Conservation (phyloP, 2,113 vertebrate species). For the Hyaena hyaena region DNA sequence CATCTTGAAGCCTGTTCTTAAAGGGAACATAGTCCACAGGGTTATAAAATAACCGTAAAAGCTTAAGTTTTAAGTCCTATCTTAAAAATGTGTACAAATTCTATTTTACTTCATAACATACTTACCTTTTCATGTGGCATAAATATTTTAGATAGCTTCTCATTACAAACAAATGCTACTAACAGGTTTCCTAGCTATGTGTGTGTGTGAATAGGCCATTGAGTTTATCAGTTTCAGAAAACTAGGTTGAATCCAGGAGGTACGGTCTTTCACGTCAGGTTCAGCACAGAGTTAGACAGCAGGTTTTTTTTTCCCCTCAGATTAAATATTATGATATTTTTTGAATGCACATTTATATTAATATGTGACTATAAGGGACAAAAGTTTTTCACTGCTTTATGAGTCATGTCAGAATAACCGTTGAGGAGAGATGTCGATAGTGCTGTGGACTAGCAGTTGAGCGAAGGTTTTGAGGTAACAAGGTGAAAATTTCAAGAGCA, state of each 20-base stretch:
- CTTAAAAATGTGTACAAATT: not conserved
- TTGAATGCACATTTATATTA: not conserved
- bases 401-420: not conserved
- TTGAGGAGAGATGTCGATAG: not conserved
- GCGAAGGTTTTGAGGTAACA: not conserved
- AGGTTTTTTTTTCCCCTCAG: not conserved
- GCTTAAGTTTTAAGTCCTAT: not conserved
- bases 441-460: accelerated
- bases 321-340: not conserved
- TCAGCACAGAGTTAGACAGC: not conserved
- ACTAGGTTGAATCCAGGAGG: not conserved
- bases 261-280: not conserved
- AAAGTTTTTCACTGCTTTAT: not conserved
- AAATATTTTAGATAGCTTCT: slow-evolving; percentile 3
- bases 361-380: not conserved
- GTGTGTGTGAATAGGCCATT: not conserved
- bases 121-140: not conserved
- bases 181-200: not conserved
- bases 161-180: not conserved
- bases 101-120: not conserved
- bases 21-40: not conserved
- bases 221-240: not conserved
- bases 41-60: not conserved
- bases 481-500: not conserved
- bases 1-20: not conserved